These are phyloP conservation scores for Zaprionus camerounensis DNA, from an alignment of 1,140 invertebrate genomes.

Conservation along the genomic window DNA sequence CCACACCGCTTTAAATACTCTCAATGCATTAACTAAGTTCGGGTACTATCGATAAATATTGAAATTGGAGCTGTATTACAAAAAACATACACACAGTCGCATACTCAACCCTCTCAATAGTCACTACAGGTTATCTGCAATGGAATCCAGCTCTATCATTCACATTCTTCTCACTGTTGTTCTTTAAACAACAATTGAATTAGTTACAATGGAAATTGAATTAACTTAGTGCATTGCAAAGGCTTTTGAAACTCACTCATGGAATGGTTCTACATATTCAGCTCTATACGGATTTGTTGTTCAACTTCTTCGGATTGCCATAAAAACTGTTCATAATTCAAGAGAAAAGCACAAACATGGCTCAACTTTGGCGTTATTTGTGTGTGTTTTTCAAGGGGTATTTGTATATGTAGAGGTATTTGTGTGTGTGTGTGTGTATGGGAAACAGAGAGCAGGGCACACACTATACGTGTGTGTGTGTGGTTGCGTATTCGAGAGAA, in stretches of 20 bases:
- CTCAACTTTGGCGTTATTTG: constrained; percentile 9
- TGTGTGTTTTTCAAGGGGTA: background rate
- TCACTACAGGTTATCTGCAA: background rate
- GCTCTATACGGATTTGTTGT: constrained; percentile 33
- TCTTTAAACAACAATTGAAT: constrained; percentile 11
- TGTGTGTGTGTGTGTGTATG: background rate
- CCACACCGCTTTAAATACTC: too few species aligned
- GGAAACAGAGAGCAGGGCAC: background rate
- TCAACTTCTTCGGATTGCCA: constrained; percentile 21
- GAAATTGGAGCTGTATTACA: background rate
- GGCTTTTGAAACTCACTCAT: constrained; percentile 1
- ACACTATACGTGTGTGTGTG: background rate
- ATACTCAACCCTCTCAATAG: too few species aligned
- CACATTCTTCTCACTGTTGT: background rate
- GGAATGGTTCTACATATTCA: constrained; percentile 24
- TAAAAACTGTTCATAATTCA: constrained; percentile 56
- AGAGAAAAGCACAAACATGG: constrained; percentile 30
- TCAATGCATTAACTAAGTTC: too few species aligned
- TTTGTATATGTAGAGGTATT: background rate
- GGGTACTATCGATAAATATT: background rate
- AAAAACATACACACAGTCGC: too few species aligned
- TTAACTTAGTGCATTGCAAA: background rate
- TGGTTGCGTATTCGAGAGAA: background rate
- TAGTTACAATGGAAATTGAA: constrained; percentile 14
- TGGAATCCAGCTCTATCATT: background rate